Evolutionary conservation across 2,113 vertebrate species (phyloP).

Genomic region (Notechis scutatus): DNA sequence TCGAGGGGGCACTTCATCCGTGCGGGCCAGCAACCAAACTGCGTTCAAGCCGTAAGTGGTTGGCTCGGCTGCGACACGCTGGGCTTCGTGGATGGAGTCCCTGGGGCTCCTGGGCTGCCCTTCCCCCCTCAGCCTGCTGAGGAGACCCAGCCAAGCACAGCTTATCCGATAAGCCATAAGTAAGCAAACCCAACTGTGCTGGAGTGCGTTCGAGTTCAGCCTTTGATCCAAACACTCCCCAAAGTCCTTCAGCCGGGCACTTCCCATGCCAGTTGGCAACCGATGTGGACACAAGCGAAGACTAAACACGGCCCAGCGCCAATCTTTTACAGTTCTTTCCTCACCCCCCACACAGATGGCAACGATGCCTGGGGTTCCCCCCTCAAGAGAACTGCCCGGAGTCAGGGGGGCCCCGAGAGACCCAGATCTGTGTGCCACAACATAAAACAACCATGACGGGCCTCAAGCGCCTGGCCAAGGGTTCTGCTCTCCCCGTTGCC

Average conservation of each 20-base stretch:
- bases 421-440: background rate
- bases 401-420: background rate
- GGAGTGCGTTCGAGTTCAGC: background rate
- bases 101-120: background rate
- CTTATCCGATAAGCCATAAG: background rate
- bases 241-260: background rate
- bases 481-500: background rate
- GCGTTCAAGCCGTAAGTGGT: background rate
- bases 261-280: background rate
- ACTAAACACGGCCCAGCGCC: background rate
- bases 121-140: background rate
- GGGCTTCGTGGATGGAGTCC: background rate
- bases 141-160: background rate
- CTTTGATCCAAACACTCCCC: background rate
- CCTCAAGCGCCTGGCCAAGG: slow-evolving; percentile 21
- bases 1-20: background rate
- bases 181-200: background rate
- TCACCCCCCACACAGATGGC: background rate
- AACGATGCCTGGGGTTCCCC: background rate
- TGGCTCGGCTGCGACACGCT: background rate
- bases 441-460: background rate
- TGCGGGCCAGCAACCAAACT: background rate
- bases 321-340: background rate
- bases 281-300: too few species aligned
- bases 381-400: too few species aligned